phyloP scores from a whole-genome alignment of 2,113 vertebrate genomes.

The Alethe diademata region DNA sequence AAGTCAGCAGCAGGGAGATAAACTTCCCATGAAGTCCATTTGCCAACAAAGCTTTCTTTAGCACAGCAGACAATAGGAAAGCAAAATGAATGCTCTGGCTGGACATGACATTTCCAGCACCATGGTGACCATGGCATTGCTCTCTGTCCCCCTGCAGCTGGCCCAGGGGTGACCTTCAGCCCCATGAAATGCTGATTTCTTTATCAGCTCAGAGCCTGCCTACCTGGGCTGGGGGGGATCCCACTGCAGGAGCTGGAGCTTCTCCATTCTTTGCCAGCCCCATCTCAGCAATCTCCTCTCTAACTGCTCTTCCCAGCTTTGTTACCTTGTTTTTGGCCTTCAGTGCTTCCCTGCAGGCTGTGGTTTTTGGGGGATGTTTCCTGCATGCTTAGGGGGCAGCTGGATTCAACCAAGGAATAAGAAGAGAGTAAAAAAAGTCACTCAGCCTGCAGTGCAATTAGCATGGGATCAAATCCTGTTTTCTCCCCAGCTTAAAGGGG shows the following conservation, averaged over 20 bases:
- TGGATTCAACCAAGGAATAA: neutral
- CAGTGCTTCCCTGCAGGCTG: neutral
- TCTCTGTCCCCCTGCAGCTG: neutral
- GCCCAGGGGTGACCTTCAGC: conserved; percentile 2
- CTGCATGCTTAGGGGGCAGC: neutral
- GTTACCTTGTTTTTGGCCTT: neutral
- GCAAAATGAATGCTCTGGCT: neutral
- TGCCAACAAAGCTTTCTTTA: conserved; percentile 13
- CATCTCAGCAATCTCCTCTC: neutral
- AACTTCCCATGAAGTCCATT: conserved; percentile 2
- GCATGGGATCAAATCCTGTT: neutral
- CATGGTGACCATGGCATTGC: neutral
- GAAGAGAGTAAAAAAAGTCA: neutral
- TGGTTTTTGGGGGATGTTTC: neutral
- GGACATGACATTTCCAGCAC: neutral
- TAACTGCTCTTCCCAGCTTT: neutral
- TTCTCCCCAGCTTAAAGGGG: neutral
- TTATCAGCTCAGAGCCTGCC: neutral
- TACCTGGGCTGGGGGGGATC: neutral
- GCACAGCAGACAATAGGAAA: conserved; percentile 4
- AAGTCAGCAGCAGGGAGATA: conserved; percentile 25
- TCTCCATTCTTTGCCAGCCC: neutral
- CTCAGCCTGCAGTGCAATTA: neutral
- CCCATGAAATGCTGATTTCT: neutral
- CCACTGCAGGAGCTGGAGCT: neutral